These are phyloP conservation scores for Pachycephala philippinensis DNA, from an alignment of 2,113 vertebrate genomes.

Conservation along the genomic window DNA sequence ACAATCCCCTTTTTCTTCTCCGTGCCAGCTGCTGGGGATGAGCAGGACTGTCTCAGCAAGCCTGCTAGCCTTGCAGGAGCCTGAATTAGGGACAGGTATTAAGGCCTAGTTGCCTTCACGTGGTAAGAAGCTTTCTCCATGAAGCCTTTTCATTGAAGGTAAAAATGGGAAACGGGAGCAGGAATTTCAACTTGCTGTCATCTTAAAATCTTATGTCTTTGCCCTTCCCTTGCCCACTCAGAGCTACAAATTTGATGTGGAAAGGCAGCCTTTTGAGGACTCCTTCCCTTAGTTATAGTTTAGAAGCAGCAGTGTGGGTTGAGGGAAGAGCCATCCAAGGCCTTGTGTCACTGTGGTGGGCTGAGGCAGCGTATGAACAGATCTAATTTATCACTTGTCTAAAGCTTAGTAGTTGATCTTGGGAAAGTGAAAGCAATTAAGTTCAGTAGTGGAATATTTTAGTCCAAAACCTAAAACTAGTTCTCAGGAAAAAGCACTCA, in stretches of 20 bases:
- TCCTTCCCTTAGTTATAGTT: neutral
- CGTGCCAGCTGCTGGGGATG: accelerated
- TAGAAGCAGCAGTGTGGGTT: neutral
- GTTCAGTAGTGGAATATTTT: neutral
- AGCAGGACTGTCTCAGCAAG: neutral
- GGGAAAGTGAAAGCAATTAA: neutral
- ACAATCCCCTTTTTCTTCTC: neutral
- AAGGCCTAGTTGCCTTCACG: neutral
- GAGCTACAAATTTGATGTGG: neutral
- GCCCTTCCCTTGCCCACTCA: neutral
- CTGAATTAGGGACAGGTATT: neutral
- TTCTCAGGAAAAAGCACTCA: neutral
- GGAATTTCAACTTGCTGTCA: neutral
- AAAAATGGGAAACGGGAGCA: neutral
- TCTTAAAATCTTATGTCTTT: neutral
- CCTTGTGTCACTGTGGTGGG: accelerated
- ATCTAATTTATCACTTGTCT: neutral
- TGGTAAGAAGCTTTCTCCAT: neutral
- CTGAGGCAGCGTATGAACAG: neutral
- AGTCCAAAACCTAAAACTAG: neutral
- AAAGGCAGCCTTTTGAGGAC: neutral
- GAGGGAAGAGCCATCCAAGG: neutral
- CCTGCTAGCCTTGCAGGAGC: neutral
- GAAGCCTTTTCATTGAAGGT: neutral
- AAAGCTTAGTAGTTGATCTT: neutral